A percentile compares a stretch with the other conserved stretches of the same genome.
phyloP scores from a whole-genome alignment of 2,797 vertebrate genomes.

The Taenioides sp. region DNA sequence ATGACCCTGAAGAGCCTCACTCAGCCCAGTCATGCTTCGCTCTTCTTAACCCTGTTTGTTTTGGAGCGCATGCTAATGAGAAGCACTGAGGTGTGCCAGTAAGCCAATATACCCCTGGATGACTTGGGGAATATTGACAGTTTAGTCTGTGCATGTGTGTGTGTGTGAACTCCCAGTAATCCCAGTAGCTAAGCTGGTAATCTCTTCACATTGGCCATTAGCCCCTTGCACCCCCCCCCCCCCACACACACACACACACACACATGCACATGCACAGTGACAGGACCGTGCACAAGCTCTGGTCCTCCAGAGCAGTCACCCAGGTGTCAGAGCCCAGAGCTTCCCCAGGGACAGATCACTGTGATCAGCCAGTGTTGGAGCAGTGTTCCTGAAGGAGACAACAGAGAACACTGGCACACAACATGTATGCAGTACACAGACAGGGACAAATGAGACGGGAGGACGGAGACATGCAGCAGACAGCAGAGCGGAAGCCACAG shows the following conservation, averaged over 20 bases:
- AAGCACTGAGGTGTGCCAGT: conserved; percentile 28
- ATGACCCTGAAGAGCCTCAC: conserved; percentile 14
- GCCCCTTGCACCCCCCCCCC: conserved; percentile 17
- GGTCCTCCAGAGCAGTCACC: conserved; percentile 53
- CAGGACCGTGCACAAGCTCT: conserved; percentile 13
- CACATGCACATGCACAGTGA: neutral
- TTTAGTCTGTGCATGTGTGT: conserved; percentile 15
- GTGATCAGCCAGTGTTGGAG: conserved; percentile 63
- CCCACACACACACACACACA: conserved; percentile 8
- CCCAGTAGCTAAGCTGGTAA: conserved; percentile 70
- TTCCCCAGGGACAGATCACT: conserved; percentile 62
- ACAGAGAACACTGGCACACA: conserved; percentile 51
- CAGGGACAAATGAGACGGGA: conserved; percentile 37
- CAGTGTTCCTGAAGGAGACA: conserved; percentile 42
- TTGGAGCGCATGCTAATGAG: conserved; percentile 42
- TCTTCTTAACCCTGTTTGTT: conserved; percentile 45
- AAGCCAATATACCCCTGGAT: conserved; percentile 45
- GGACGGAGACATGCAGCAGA: conserved; percentile 19
- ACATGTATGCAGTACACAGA: conserved; percentile 56
- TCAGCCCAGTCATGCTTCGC: conserved; percentile 29
- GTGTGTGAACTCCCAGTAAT: conserved; percentile 62
- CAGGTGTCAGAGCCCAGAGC: conserved; percentile 55
- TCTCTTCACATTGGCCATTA: conserved; percentile 68
- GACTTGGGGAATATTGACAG: conserved; percentile 46
- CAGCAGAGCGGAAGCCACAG: conserved; percentile 12